Conservation (phyloP, 2,113 vertebrate genomes). For the Gadus chalcogrammus region DNA sequence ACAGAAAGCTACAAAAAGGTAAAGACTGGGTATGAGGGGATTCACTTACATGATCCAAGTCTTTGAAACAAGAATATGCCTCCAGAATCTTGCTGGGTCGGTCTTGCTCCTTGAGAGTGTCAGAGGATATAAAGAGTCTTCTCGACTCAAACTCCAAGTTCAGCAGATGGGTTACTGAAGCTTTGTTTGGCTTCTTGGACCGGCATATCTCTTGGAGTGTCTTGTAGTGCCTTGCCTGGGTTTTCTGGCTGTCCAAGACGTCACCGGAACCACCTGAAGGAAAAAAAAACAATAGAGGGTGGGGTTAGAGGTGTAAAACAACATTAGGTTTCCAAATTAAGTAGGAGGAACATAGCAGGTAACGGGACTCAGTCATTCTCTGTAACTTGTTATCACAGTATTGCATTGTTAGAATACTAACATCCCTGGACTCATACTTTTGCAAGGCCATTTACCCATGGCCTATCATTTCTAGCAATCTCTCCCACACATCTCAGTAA, state of each 20-base stretch:
- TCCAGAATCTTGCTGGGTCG: slow-evolving; percentile 11
- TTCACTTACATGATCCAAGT: slow-evolving; percentile 10
- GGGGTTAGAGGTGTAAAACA: not conserved
- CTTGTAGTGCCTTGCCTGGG: slow-evolving; percentile 25
- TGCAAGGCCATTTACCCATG: too few relatives aligned
- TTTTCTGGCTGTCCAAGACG: slow-evolving; percentile 21
- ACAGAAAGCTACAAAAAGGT: not conserved
- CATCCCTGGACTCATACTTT: slow-evolving; percentile 1
- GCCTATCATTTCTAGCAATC: too few relatives aligned
- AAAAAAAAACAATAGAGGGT: not conserved
- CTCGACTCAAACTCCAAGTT: slow-evolving; percentile 30
- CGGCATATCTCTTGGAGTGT: slow-evolving; percentile 32
- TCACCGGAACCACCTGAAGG: not conserved
- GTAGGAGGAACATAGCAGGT: not conserved
- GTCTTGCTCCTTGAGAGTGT: slow-evolving; percentile 34
- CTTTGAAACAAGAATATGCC: slow-evolving; percentile 29
- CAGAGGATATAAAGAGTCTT: slow-evolving; percentile 22
- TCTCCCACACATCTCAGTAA: too few relatives aligned
- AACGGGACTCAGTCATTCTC: not conserved
- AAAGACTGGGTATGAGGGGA: not conserved
- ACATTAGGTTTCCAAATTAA: slow-evolving; percentile 1
- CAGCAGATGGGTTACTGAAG: slow-evolving; percentile 23
- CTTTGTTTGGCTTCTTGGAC: slow-evolving; percentile 30
- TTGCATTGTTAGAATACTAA: slow-evolving; percentile 4
- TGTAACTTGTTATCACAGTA: slow-evolving; percentile 5